Evolutionary conservation across 2,113 vertebrate species (phyloP), one percentile per base, ranked within the genome.

Genomic region (Aramus guarauna): DNA sequence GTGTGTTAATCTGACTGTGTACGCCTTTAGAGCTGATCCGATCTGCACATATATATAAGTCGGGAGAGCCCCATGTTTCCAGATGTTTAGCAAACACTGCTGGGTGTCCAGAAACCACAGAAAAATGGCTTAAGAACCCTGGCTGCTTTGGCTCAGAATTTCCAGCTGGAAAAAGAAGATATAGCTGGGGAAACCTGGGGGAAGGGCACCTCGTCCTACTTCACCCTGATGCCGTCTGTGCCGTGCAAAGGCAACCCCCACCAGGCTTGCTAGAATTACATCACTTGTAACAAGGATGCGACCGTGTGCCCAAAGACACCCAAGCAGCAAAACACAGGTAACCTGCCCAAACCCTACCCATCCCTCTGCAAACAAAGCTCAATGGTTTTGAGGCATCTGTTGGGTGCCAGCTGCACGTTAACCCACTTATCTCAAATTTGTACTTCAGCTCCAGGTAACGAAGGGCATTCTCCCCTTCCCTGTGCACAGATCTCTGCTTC

Each of bases 1-100:
- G 6, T 0, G 0, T 5, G 27, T 36, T 81, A 12, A 27, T 81
- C 47, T 73, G 23, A 39, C 16, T 34, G 11, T 1, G 0, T 8
- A 18, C 1, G 1, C 17, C 43, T 68, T 75, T 72, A 60, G 23
- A 60, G 12, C 6, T 32, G 15, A 63, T 4, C 29, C 72, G 30
- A n/a, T 72, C n/a, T 85, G 37, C 23, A 36, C 15, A 4, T 7
- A 15, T 1, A 6, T 7, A 36, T 8, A 48, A 69, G 4, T 7
- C 36, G 36, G 63, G 68, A 19, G 15, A 39, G 5, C 12, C 10
- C 2, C 8, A 11, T 15, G 9, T 47, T 78, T 90, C 20, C 52
- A 67, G 32, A 62, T n/a, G 27, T 55, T 79, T 37, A 63, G 12
- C 48, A 63, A 68, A 58, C 12, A 36, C 24, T 64, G 3, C 16